A percentile compares a stretch with the other conserved stretches of the same genome.
Conservation (phyloP, 2,888 invertebrate species). For the Smittia sp. region DNA sequence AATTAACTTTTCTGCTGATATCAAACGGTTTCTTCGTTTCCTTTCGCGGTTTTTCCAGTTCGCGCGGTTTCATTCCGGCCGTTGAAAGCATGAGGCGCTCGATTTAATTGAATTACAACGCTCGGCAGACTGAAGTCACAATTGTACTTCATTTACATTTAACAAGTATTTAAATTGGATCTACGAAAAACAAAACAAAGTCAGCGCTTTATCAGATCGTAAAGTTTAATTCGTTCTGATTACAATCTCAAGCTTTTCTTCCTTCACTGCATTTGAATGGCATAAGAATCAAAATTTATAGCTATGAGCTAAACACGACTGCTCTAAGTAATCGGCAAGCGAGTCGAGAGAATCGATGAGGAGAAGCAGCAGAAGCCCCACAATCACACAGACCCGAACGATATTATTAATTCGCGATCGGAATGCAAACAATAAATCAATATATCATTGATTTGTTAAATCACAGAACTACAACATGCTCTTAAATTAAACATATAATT, state of each 20-base stretch:
- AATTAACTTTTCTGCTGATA: conserved; percentile 39
- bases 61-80: not conserved
- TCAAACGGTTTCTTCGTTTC: conserved; percentile 14
- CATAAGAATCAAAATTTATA: not conserved
- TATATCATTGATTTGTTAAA: conserved; percentile 41
- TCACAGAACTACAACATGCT: conserved; percentile 31
- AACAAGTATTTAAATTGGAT: not conserved
- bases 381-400: conserved; percentile 19
- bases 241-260: conserved; percentile 17
- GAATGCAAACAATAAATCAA: conserved; percentile 41
- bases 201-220: conserved; percentile 29
- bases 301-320: conserved; percentile 22
- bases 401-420: conserved; percentile 37
- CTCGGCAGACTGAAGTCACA: not conserved
- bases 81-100: not conserved
- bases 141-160: not conserved
- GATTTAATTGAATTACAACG: conserved; percentile 28
- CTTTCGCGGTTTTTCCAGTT: not conserved
- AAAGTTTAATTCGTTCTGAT: conserved; percentile 34
- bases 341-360: not conserved
- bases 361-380: not conserved
- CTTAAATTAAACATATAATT: conserved; percentile 38
- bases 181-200: not conserved
- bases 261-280: conserved; percentile 21
- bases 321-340: not conserved